phyloP scores from a whole-genome alignment of 1,140 invertebrate genomes.

The Cydia splendana region DNA sequence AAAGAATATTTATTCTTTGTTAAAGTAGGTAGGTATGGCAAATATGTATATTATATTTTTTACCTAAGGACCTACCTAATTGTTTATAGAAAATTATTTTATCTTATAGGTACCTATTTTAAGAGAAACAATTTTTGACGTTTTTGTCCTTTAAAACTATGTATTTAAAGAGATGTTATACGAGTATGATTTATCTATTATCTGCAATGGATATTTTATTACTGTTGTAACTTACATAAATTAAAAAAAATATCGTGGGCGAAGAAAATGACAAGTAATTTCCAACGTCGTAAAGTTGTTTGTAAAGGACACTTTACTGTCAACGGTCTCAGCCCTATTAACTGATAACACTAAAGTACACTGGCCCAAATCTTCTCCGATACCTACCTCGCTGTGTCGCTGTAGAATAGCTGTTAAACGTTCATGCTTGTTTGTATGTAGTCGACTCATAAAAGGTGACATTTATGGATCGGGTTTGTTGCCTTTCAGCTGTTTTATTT shows the following conservation, averaged over 20 bases:
- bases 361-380: background rate
- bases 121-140: too few species aligned
- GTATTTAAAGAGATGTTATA: too few species aligned
- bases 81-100: too few species aligned
- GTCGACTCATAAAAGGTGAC: conserved; percentile 1
- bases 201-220: too few species aligned
- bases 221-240: background rate
- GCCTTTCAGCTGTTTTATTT: conserved; percentile 1
- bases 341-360: conserved; percentile 15
- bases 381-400: background rate
- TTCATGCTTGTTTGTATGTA: background rate
- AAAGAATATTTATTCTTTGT: too few species aligned
- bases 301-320: conserved; percentile 18
- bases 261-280: conserved; percentile 9
- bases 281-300: conserved; percentile 25
- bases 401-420: background rate
- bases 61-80: too few species aligned
- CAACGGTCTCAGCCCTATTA: background rate
- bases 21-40: too few species aligned
- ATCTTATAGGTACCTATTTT: too few species aligned
- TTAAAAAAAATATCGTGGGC: background rate
- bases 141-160: too few species aligned
- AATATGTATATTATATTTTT: too few species aligned
- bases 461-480: background rate
- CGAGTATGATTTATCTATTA: too few species aligned